These are phyloP conservation scores for Nomada fabriciana DNA, from an alignment of 2,888 invertebrate species.

Conservation along the genomic window DNA sequence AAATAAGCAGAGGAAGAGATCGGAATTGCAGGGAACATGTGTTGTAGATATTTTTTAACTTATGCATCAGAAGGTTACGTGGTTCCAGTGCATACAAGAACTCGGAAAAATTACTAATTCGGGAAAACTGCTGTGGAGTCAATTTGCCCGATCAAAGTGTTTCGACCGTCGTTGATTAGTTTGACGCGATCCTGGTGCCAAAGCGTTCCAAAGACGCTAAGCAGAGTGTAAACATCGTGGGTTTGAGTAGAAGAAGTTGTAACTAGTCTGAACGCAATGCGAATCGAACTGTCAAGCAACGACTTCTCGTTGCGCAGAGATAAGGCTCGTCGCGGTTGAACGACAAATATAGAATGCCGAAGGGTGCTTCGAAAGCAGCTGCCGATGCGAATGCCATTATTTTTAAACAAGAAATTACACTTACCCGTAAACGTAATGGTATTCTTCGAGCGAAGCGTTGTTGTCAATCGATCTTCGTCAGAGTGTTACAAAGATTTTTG, in stretches of 20 bases:
- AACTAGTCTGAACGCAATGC: not conserved
- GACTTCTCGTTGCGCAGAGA: not conserved
- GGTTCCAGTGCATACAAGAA: not conserved
- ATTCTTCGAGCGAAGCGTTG: not conserved
- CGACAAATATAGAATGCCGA: not conserved
- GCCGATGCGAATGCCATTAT: not conserved
- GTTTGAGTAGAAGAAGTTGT: not conserved
- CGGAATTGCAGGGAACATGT: too few relatives aligned
- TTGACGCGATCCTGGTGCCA: not conserved
- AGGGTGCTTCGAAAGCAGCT: not conserved
- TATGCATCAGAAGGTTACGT: too few relatives aligned
- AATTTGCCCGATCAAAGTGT: not conserved
- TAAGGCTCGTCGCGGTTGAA: not conserved
- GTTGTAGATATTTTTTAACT: too few relatives aligned
- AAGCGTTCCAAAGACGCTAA: not conserved
- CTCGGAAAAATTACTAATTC: not conserved
- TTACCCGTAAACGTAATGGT: constrained; percentile 12
- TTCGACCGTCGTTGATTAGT: not conserved
- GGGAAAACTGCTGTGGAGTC: not conserved
- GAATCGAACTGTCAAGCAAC: not conserved
- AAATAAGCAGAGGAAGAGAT: too few relatives aligned
- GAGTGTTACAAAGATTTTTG: not conserved
- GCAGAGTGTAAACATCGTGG: not conserved
- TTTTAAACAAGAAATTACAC: not conserved
- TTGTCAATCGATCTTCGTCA: not conserved